These are phyloP conservation scores for Limnothrissa miodon DNA, from an alignment of 2,113 vertebrate species.

Conservation along the genomic window DNA sequence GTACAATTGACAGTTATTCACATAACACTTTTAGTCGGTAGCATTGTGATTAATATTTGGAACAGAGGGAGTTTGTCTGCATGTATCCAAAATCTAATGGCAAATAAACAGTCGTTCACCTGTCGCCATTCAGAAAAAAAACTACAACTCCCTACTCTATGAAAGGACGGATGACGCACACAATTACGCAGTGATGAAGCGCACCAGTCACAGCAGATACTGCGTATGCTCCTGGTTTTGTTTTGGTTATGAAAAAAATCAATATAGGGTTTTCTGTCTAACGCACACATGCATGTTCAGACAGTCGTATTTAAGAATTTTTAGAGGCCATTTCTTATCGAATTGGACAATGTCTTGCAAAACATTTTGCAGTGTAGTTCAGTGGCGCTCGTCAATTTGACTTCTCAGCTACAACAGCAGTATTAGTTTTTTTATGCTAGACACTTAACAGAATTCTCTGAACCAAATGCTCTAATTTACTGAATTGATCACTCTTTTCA, in stretches of 20 bases:
- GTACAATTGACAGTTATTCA: not conserved
- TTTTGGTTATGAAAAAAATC: not conserved
- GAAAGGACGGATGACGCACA: not conserved
- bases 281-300: not conserved
- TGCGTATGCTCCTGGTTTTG: not conserved
- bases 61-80: not conserved
- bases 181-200: not conserved
- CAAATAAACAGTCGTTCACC: not conserved
- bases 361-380: too few species aligned
- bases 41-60: not conserved
- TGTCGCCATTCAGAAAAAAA: not conserved
- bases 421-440: too few species aligned
- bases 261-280: not conserved
- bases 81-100: not conserved
- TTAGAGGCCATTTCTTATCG: not conserved
- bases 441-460: too few species aligned
- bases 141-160: not conserved
- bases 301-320: not conserved
- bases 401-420: too few species aligned
- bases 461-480: too few species aligned
- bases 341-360: too few species aligned
- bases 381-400: too few species aligned
- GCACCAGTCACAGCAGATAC: not conserved
- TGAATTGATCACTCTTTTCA: too few species aligned
- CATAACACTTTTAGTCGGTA: not conserved